Evolutionary conservation across 2,113 vertebrate species (phyloP), one percentile per base, ranked within the genome.

Genomic region (Leiothrix lutea): DNA sequence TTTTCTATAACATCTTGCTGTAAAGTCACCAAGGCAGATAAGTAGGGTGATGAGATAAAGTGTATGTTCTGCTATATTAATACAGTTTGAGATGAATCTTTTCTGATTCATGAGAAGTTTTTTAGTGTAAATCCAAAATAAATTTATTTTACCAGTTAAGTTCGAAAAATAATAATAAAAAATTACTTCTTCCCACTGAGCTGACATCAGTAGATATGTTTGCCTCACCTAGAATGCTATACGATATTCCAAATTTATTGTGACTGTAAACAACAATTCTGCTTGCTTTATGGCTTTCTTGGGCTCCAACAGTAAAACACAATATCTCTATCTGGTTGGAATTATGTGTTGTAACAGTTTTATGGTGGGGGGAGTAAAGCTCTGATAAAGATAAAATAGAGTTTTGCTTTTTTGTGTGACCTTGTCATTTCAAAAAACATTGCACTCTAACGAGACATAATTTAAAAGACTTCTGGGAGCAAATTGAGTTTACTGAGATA

Each of bases 401-500:
- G 91, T 90, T 97, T 97, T 97, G 95, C 79, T 95, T 97, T 97
- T 93, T 89, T 88, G 54, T 81, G 79, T 97, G 97, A 97, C 96
- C 97, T 97, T 97, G 97, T 97, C 96, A 97, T 97, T 97, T 97
- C 90, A 94, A 93, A 97, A 97, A 96, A 65, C 94, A 96, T 96
- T 97, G 88, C 80, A 72, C 92, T 98, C 97, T 98, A 97, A 98
- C 28, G 62, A 96, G 95, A 94, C 85, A 91, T 96, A 96, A 97
- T 97, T 97, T 98, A 97, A 97, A 97, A 97, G 97, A 94, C 95
- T 93, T 97, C 73, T 97, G 93, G 90, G 95, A 97, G 80, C 95
- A 94, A 97, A 95, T 96, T 96, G 94, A 97, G 97, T 98, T 97
- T 98, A 97, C 97, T 92, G 94, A 98, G 93, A 97, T 97, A 97